Conservation (phyloP, 2,888 invertebrate genomes). For the Sesamia inferens region DNA sequence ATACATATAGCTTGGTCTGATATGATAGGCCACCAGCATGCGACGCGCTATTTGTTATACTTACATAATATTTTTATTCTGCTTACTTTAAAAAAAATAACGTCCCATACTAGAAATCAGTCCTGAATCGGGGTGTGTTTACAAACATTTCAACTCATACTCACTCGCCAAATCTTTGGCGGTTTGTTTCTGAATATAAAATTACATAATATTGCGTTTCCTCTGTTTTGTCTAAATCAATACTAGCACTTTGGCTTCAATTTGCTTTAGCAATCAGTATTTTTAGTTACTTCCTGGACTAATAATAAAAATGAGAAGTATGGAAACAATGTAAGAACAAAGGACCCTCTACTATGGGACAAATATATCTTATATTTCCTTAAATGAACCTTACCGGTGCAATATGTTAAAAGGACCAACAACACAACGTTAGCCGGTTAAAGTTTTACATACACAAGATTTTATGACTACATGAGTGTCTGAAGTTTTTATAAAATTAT, state of each 20-base stretch:
- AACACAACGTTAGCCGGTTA: conserved; percentile 1
- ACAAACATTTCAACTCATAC: too few species aligned
- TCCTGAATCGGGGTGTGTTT: too few species aligned
- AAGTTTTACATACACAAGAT: background rate
- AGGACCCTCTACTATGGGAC: background rate
- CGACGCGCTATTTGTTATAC: conserved; percentile 14
- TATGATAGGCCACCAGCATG: conserved; percentile 21
- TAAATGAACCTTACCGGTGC: background rate
- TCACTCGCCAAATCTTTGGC: conserved; percentile 1
- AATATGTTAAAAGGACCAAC: conserved; percentile 1
- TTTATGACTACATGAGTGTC: background rate
- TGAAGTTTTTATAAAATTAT: background rate
- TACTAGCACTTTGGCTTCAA: background rate
- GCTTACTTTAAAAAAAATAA: too few species aligned
- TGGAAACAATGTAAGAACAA: background rate
- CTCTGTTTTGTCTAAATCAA: background rate
- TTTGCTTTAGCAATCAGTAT: conserved; percentile 11
- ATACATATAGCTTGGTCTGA: background rate
- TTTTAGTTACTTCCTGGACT: background rate
- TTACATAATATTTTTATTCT: too few species aligned
- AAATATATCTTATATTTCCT: conserved; percentile 5
- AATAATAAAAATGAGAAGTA: background rate
- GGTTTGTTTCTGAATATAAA: background rate
- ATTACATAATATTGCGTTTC: conserved; percentile 30
- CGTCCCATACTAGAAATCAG: too few species aligned